Percentiles rank a stretch among this genome's conserved stretches.
Conservation (phyloP, 2,113 vertebrate species). For the Podarcis muralis region DNA sequence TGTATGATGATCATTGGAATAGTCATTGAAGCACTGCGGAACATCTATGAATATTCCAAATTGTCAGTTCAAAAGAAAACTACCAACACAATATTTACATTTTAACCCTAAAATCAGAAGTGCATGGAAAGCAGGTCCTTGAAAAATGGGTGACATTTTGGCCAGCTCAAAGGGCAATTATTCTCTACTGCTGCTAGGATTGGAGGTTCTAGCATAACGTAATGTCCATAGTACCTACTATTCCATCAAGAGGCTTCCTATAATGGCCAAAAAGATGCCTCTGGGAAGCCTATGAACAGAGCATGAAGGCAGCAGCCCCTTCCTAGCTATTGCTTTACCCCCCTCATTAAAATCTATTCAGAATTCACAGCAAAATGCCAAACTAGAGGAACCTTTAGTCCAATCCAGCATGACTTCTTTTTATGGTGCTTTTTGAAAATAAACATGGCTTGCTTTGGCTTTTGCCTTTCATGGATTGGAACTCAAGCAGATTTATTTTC, state of each 20-base stretch:
- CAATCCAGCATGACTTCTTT: no score
- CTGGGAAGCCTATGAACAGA: neutral
- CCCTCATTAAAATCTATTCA: neutral
- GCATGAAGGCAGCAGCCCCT: neutral
- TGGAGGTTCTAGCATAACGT: neutral
- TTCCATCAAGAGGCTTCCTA: neutral
- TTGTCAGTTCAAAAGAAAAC: neutral
- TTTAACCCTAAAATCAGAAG: no score
- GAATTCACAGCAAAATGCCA: no score
- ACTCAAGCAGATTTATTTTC: no score
- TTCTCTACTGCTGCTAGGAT: neutral
- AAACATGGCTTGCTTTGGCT: no score
- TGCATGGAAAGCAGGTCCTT: neutral
- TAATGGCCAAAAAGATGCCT: neutral
- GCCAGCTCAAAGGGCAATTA: neutral
- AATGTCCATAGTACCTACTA: neutral
- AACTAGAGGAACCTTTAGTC: neutral
- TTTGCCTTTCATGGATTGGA: no score
- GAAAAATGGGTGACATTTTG: no score
- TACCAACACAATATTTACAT: no score
- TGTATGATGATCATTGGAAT: neutral
- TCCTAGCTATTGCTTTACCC: no score
- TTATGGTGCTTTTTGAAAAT: no score
- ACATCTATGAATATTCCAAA: neutral
- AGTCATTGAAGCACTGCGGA: neutral